Evolutionary conservation across 2,888 invertebrate species (phyloP), one percentile per base, ranked within the genome.

Genomic region (Pristionchus fissidentatus): DNA sequence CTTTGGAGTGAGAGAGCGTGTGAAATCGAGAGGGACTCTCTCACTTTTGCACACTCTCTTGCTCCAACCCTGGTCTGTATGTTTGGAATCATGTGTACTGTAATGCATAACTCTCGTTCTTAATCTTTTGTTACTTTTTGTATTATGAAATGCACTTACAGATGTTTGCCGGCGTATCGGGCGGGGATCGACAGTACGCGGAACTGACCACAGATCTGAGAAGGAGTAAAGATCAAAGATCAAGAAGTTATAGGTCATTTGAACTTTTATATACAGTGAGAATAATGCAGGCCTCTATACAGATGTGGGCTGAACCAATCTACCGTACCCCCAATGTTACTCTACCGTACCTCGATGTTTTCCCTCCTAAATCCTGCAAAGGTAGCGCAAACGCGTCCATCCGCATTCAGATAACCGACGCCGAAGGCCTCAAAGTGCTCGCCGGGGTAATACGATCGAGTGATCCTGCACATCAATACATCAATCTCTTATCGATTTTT

Each of bases 391-490:
- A 77, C 75, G 22, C 29, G 46, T 22, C 75, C 49, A 10, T 77
- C 49, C 49, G 49, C 49, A 19, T 77, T 49, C 3, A 49, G 29
- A 22, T 77, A 77, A 55, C 57, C 79, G 29, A 29, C 26, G 13
- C 79, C 79, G 29, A 79, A 79, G 19, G 79, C 79, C 79, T 79
- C 79, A 29, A 79, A 79, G 60, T 79, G 79, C 79, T 79, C 57
- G 57, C 79, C 79, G n/a, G 79, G 79, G 19, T 79, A 79, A 26
- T 60, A 5, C 10, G 38, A 26, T 8, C 79, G 79, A 43, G 79
- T 79, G n/a, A 79, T 79, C 79, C 79, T 79, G 26, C 4, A 49
- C n/a, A n/a, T n/a, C n/a, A n/a, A 49, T 49, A 19, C 49, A 19
- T 19, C 10, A 49, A 15, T 49, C 19, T 15, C 49, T 15, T 49